Conservation (phyloP, 2,113 vertebrate species). For the Nanorana parkeri region DNA sequence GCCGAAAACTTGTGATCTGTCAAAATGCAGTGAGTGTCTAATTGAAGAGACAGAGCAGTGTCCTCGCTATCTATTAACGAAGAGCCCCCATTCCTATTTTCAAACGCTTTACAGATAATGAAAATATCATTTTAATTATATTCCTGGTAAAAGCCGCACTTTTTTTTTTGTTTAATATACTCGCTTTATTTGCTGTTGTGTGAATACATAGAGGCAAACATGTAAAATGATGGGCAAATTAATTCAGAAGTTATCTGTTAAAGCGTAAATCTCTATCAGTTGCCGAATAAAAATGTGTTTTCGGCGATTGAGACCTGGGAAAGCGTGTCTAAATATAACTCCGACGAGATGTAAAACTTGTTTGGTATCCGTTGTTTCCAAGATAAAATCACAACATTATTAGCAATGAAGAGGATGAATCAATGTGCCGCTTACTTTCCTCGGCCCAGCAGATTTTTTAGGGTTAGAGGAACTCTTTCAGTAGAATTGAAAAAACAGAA, state of each 20-base stretch:
- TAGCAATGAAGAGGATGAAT: no score
- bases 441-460: no score
- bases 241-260: constrained; percentile 6
- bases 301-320: not conserved
- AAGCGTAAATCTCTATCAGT: not conserved
- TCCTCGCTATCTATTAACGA: constrained; percentile 40
- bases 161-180: constrained; percentile 21
- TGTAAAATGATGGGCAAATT: not conserved
- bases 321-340: no score
- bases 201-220: constrained; percentile 16
- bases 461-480: no score
- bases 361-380: no score
- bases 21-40: constrained; percentile 49
- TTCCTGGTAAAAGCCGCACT: constrained; percentile 21
- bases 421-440: no score
- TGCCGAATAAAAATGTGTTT: not conserved
- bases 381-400: no score
- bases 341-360: no score
- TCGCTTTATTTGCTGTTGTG: constrained; percentile 21
- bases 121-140: constrained; percentile 52
- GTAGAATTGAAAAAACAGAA: no score
- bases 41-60: constrained; percentile 46
- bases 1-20: constrained; percentile 50
- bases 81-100: constrained; percentile 24
- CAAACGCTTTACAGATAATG: constrained; percentile 39